These are phyloP conservation scores for Tachypleus tridentatus DNA, from an alignment of 1,140 invertebrate species.

Conservation along the genomic window DNA sequence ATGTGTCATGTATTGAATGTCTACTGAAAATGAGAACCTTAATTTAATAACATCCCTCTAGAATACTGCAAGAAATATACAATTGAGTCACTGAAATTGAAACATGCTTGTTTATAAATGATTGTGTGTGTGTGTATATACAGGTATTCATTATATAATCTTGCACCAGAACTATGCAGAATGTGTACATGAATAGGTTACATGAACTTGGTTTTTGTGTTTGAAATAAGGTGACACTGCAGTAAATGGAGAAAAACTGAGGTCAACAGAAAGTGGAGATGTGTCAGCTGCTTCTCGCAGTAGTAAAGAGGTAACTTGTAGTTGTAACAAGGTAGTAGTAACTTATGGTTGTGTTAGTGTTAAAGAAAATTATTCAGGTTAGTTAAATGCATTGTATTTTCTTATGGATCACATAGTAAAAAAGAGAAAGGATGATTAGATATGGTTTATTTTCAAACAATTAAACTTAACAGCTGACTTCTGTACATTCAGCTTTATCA, in stretches of 20 bases:
- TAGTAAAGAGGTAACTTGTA: slow-evolving; percentile 24
- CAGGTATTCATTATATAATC: too few relatives aligned
- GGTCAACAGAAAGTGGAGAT: slow-evolving; percentile 21
- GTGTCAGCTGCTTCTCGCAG: slow-evolving; percentile 24
- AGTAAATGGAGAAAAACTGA: slow-evolving; percentile 24
- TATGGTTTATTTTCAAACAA: slow-evolving; percentile 3
- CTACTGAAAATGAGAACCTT: too few relatives aligned
- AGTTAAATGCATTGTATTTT: not conserved
- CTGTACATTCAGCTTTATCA: slow-evolving; percentile 1
- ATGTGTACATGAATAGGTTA: too few relatives aligned
- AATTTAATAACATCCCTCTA: too few relatives aligned
- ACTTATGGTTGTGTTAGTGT: not conserved
- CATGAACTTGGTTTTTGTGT: slow-evolving; percentile 3
- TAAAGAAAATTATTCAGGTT: not conserved
- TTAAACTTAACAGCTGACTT: not conserved
- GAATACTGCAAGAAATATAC: too few relatives aligned
- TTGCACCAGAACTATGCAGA: too few relatives aligned
- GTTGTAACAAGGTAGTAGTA: not conserved
- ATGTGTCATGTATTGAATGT: too few relatives aligned
- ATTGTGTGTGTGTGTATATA: too few relatives aligned
- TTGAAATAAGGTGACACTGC: slow-evolving; percentile 15
- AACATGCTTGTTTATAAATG: too few relatives aligned
- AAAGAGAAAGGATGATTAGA: not conserved
- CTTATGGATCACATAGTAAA: not conserved
- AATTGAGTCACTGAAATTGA: too few relatives aligned